Base-by-base conservation (phyloP, 2,888 invertebrate species). In the Epiblema foenella region DNA sequence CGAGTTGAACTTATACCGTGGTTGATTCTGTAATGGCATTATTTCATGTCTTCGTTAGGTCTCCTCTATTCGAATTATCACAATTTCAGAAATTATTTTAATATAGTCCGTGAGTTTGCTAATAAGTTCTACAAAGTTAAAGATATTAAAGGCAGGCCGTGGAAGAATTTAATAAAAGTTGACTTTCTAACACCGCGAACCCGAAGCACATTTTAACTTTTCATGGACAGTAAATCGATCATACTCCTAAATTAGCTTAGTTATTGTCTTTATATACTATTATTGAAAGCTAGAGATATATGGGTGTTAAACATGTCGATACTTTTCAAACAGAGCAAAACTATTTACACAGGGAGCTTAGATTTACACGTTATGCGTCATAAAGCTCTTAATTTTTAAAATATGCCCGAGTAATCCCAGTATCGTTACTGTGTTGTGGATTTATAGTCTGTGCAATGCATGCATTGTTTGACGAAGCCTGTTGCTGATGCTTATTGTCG, bases 1-100 rank as follows among this genome's bases (percentile, higher is more conserved):
- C 5, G 17, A 37, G 64, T 57, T 42, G 39, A 18, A 39, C 24
- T 18, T 57, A 12, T 17, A 11, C 52, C 51, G 15, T 37, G 37
- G 52, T 51, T 63, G 52, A 63, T 63, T 63, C 51, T 33, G 51
- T 63, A 37, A 63, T 63, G 49, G 18, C 63, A 37, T 52, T 51
- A 63, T 63, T 52, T 37, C 51, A 15, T 51, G 17, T 10, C 33
- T 37, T 4, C 62, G 18, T 29, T 51, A 12, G 33, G 1, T 17
- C 49, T 33, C 17, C 17, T 10, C 29, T 9, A 24, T 42, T 59
- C n/a, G n/a, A 59, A 42, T 39, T 39, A 39, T 7, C n/a, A 59
- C 11, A 39, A 10, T 11, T 17, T n/a, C 7, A 8, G 0, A 24
- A 8, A 8, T 24, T 4, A 42, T 15, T 29, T 5, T 2, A 33